Conservation (phyloP, 2,888 invertebrate species). For the Standfussiana lucernea region DNA sequence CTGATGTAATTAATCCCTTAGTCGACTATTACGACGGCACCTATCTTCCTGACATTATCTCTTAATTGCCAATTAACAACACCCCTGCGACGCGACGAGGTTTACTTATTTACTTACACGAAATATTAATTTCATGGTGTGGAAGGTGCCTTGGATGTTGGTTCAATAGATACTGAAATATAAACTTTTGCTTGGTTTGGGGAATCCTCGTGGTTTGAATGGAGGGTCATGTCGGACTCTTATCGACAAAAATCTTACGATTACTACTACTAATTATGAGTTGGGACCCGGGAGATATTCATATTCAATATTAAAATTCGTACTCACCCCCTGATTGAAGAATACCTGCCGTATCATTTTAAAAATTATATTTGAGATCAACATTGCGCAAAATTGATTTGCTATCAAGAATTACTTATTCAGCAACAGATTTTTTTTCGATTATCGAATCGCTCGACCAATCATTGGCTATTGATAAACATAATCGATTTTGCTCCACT, state of each 20-base stretch:
- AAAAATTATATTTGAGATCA: background rate
- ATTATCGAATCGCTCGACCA: constrained; percentile 1
- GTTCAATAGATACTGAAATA: background rate
- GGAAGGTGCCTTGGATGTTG: background rate
- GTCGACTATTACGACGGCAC: constrained; percentile 32
- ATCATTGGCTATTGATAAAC: constrained; percentile 9
- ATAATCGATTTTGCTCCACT: constrained; percentile 15
- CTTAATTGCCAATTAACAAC: constrained; percentile 57
- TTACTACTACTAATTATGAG: background rate
- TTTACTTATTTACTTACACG: constrained; percentile 44
- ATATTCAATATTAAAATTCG: background rate
- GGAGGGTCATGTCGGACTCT: background rate
- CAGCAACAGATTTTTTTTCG: background rate
- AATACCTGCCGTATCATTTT: background rate
- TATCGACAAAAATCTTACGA: background rate
- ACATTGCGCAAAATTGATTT: background rate
- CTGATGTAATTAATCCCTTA: constrained; percentile 51
- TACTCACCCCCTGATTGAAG: background rate
- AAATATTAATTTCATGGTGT: constrained; percentile 27
- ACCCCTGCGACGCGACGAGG: constrained; percentile 35
- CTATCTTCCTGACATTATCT: constrained; percentile 46
- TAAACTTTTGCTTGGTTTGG: background rate
- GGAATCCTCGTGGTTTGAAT: background rate
- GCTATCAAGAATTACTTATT: background rate
- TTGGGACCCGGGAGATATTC: background rate